Conservation (phyloP, 2,113 vertebrate genomes). For the Chamaetylas fuelleborni region DNA sequence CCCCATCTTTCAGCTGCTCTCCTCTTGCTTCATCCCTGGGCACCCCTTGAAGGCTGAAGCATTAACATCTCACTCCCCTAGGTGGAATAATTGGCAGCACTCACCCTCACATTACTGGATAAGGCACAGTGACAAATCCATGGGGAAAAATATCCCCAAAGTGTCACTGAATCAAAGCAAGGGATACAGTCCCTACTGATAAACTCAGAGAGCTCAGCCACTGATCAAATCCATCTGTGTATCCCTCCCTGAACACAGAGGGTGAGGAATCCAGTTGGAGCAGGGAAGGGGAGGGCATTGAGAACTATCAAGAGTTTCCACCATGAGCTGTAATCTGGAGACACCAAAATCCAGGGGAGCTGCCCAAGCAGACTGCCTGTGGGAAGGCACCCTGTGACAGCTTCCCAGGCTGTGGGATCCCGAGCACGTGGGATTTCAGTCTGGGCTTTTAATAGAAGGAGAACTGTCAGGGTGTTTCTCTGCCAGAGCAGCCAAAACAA, state of each 20-base stretch:
- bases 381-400: neutral
- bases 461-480: neutral
- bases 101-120: accelerated
- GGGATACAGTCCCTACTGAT: neutral
- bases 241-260: neutral
- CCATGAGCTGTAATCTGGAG: neutral
- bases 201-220: neutral
- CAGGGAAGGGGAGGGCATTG: neutral
- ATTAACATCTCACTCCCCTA: accelerated
- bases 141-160: neutral
- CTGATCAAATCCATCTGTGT: neutral
- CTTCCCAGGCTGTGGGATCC: neutral
- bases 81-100: neutral
- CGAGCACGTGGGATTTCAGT: neutral
- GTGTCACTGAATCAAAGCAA: neutral
- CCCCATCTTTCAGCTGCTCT: conserved; percentile 14
- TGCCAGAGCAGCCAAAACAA: neutral
- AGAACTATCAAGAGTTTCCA: neutral
- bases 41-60: neutral
- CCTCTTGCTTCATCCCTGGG: neutral
- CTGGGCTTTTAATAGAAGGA: neutral
- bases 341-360: neutral
- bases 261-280: neutral
- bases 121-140: neutral
- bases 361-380: neutral